phyloP scores from a whole-genome alignment of 2,888 invertebrate species.

The Xestia rhomboidea region DNA sequence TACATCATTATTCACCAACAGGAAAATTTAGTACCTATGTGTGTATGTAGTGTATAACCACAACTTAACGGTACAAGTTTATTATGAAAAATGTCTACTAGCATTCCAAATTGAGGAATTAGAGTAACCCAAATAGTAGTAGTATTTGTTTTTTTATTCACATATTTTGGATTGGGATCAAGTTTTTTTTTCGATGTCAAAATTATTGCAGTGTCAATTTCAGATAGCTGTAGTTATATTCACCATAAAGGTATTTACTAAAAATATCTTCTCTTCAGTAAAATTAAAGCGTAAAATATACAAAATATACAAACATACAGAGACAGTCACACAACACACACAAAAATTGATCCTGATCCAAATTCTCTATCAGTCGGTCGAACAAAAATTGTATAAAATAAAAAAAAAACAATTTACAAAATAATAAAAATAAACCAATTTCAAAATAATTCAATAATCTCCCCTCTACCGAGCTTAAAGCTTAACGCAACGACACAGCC shows the following conservation, averaged over 20 bases:
- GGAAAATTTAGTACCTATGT: background rate
- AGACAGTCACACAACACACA: background rate
- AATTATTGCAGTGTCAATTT: background rate
- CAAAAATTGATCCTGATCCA: constrained; percentile 51
- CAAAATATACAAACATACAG: background rate
- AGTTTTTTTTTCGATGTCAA: background rate
- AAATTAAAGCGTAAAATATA: background rate
- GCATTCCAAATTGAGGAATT: constrained; percentile 26
- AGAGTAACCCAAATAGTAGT: constrained; percentile 51
- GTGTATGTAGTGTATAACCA: constrained; percentile 5
- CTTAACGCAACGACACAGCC: constrained; percentile 53
- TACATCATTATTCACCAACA: background rate
- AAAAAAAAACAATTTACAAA: constrained; percentile 26
- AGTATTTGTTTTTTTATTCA: constrained; percentile 19
- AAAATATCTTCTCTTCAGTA: background rate
- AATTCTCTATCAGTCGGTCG: constrained; percentile 38
- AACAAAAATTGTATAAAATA: constrained; percentile 46
- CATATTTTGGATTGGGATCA: constrained; percentile 53
- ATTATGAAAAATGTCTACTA: background rate
- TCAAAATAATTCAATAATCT: constrained; percentile 31
- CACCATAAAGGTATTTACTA: background rate
- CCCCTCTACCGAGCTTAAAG: constrained; percentile 45
- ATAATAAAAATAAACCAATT: constrained; percentile 22
- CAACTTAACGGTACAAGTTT: background rate
- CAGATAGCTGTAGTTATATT: background rate